Evolutionary conservation across 2,797 vertebrate species (phyloP), one percentile per base, ranked within the genome.

Genomic region (Pantherophis vulpinus): DNA sequence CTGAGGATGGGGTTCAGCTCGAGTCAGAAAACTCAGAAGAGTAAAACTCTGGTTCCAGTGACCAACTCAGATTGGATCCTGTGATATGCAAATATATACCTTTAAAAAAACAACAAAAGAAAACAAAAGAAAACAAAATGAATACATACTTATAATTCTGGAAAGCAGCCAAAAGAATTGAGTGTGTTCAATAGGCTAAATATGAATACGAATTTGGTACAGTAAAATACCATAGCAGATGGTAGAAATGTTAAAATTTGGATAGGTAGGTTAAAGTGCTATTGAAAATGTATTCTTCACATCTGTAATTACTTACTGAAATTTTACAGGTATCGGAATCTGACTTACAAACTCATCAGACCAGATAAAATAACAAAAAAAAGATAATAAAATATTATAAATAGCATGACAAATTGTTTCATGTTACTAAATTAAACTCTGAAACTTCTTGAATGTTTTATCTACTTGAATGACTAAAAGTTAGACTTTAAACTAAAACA

Each of bases 281-380:
- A 32, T 3, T 91, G 92, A 91, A 0, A 93, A 92, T 88, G 94
- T 92, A 58, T 56, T 95, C 8, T 90, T 88, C 51, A 90, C 20
- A 91, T 11, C n/a, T 86, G 20, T 87, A 90, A 58, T 42, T 92
- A 90, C 91, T 95, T 90, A 95, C 74, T 42, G 58, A 25, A 11
- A 92, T 14, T 88, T 94, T 94, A 37, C n/a, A 93, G 89, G 29
- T 94, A 89, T 89, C 6, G 92, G 58, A 54, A 66, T 91, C 27
- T 70, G 37, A 95, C 94, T 93, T 93, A 92, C 79, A 91, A 70
- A 94, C 94, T 86, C 23, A 55, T 92, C 92, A 93, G 5, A 11
- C 93, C 6, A 2, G 23, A 47, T 92, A 87, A 95, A 93, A 94
- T 93, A 94, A 29, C 60, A 91, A 37, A 60, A 37, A 5, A 93